Evolutionary conservation across 1,140 invertebrate species (phyloP), one percentile per base, ranked within the genome.

Genomic region (Drosophila nasuta): DNA sequence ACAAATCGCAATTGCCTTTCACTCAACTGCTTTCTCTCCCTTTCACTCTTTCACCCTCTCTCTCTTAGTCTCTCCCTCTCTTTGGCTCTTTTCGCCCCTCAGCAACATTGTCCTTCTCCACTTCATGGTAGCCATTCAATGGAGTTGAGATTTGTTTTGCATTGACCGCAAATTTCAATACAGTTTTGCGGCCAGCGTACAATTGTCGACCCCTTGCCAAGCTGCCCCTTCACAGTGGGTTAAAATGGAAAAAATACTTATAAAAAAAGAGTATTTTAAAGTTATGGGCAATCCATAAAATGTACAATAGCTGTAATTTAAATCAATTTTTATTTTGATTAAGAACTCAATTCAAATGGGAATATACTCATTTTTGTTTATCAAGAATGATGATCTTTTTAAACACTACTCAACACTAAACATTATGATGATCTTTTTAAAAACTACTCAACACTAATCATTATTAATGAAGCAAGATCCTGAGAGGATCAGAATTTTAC

Each of bases 111-210:
- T 20, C 57, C 20, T 20, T 51, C 68, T 52, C 20, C 69, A 69
- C 69, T 73, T 80, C 78, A 69, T 59, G 60, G 60, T 73, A 83
- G 67, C 38, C 69, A 52, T 80, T 69, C 70, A 89, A 75, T 75
- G 67, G 70, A 88, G 83, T 88, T 83, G 69, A 80, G 77, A 89
- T 80, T 88, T 88, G 83, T 89, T 87, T 88, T 83, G 77, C 85
- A 89, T 88, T 88, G 83, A 88, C 83, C 83, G 83, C 83, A 88
- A 88, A 89, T 88, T 88, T 88, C 83, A 88, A 88, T 88, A 88
- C 85, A 88, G 70, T 81, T 88, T 83, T 88, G 83, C 80, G 83
- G 83, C 62, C 73, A 75, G 75, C 69, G 66, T 75, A 46, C 83
- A 88, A 87, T 88, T 83, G 69, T 75, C 67, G 58, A 62, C 73